Conservation (phyloP, 1,140 invertebrate species). For the Leguminivora glycinivorella region DNA sequence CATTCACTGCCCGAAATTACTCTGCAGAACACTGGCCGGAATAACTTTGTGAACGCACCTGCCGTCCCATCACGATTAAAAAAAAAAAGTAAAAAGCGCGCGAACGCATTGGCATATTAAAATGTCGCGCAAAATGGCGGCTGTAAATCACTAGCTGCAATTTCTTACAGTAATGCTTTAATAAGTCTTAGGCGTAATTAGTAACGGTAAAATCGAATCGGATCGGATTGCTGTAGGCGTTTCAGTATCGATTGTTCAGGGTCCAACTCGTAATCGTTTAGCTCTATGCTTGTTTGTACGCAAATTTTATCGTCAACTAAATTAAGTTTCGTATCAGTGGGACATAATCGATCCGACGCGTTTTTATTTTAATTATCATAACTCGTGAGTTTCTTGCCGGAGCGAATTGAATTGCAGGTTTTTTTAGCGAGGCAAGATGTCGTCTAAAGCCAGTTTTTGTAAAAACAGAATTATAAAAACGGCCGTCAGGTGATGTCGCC, state of each 20-base stretch:
- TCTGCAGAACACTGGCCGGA: conserved; percentile 49
- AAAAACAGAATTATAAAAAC: conserved; percentile 13
- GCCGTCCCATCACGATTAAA: conserved; percentile 61
- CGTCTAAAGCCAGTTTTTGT: conserved; percentile 23
- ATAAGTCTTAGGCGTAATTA: conserved; percentile 76
- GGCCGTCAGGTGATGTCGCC: background rate
- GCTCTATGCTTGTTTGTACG: conserved; percentile 39
- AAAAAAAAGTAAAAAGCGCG: conserved; percentile 53
- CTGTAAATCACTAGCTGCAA: conserved; percentile 70
- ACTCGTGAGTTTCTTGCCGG: conserved; percentile 30
- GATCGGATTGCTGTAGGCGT: conserved; percentile 53
- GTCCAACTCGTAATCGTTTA: conserved; percentile 37
- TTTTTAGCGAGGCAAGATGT: conserved; percentile 24
- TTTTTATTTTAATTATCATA: conserved; percentile 48
- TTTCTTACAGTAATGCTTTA: conserved; percentile 68
- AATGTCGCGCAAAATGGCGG: conserved; percentile 71
- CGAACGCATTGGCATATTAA: conserved; percentile 60
- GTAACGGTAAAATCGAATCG: conserved; percentile 60
- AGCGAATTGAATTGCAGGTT: conserved; percentile 12
- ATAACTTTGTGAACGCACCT: conserved; percentile 68
- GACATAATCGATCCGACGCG: conserved; percentile 60
- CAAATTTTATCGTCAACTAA: conserved; percentile 36
- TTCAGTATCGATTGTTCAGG: conserved; percentile 66
- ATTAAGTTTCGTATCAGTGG: conserved; percentile 50
- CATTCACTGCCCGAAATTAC: conserved; percentile 63